Base-by-base conservation (phyloP, 2,888 invertebrate species). In the Molanna angustata region DNA sequence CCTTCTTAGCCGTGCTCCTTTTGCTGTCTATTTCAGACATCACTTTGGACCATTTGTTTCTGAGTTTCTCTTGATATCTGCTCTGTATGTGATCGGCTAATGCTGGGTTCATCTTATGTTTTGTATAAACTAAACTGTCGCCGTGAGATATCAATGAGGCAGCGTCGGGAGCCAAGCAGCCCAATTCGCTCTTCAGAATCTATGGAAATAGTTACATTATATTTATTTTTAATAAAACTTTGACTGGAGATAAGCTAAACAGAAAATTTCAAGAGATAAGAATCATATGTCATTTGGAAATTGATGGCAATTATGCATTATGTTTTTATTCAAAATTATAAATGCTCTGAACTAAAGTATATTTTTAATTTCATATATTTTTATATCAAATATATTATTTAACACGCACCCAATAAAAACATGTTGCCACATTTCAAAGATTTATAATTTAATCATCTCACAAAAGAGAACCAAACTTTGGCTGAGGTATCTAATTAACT, bases 121-220 rank as follows among this genome's bases (percentile, higher is more conserved):
- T 80, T 33, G 78, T 80, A 67, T 87, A 80, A 19, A 88, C 85
- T 37, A 90, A 72, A 52, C 85, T 83, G 69, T 90, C 89, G 0
- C 90, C 89, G 64, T 83, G 83, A 14, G 88, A 88, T 59, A 90
- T 88, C 22, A 88, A 72, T 52, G 84, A 82, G 4, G 88, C 89
- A 54, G 88, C 88, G 66, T 86, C 88, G 2, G 87, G 86, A 9
- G 88, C 88, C 58, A 88, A 68, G 50, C 72, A 71, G 22, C 79
- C 80, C 56, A 84, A 67, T 67, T 85, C 84, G 61, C 76, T 71
- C 65, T 85, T 84, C 58, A 85, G 65, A 53, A 82, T 73, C 84
- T 84, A 63, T n/a, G n/a, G n/a, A n/a, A n/a, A n/a, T 27, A 27
- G 27, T 27, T 7, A 27, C 9, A 27, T 7, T 27, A 7, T 27